Base-by-base conservation (phyloP, 2,888 invertebrate species). In the Gortyna flavago region DNA sequence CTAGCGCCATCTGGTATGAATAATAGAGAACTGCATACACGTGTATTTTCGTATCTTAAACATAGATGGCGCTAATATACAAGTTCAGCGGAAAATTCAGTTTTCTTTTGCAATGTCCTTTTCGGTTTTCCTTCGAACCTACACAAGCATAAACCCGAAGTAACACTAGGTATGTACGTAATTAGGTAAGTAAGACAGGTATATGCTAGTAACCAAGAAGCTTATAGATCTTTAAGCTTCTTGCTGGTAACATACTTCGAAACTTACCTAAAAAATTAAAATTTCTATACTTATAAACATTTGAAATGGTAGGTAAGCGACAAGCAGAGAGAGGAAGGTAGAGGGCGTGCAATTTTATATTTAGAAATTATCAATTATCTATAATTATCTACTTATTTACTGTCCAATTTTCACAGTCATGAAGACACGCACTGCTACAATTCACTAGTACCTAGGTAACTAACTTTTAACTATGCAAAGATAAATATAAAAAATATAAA, bases 51-150 rank as follows among this genome's bases (percentile, higher is more conserved):
- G 0, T n/a, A 0, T 2, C 0, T 0, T 8, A 25, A 54, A 32
- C 66, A 29, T 35, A 79, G 79, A 79, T 79, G 79, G 29, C 80
- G 80, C n/a, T 38, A 32, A 11, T 0, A 18, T 41, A n/a, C 2
- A 11, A 8, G 9, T 29, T 4, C 1, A 6, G 13, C 16, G 4
- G 25, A 35, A 64, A 57, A 16, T 9, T 25, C 2, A 1, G 11
- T 62, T 48, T 74, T 35, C 18, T 21, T 73, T 54, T 68, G 5
- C 16, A 32, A 25, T 32, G 48, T 48, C 2, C 2, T 67, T 48
- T n/a, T n/a, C n/a, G n/a, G n/a, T n/a, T n/a, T 48, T 13, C 13
- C 29, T 29, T 68, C 9, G 16, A 35, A 25, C 16, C 1, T 51
- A n/a, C 6, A 35, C n/a, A n/a, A 68, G 13, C 4, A 48, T 25